These are phyloP conservation scores for Sandelia bainsii DNA, from an alignment of 2,797 vertebrate species.

Conservation along the genomic window DNA sequence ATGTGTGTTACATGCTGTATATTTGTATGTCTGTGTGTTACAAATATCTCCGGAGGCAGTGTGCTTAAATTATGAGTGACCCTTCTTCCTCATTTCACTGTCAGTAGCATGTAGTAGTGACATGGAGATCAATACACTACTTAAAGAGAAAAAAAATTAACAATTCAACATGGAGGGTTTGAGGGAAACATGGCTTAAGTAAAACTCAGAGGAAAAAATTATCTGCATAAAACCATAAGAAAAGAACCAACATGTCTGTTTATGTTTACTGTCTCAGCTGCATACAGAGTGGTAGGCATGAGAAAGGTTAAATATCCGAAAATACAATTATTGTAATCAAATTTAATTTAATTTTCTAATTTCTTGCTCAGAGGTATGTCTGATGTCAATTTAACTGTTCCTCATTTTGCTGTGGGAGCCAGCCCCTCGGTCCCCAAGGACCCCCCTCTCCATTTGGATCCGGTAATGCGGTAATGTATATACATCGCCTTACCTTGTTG, in stretches of 20 bases:
- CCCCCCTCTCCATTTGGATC: slow-evolving; percentile 4
- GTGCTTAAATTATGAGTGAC: slow-evolving; percentile 53
- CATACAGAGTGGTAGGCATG: background rate
- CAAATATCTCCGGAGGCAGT: slow-evolving; percentile 63
- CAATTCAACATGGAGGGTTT: slow-evolving; percentile 10
- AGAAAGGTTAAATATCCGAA: background rate
- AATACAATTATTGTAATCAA: background rate
- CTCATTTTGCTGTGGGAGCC: slow-evolving; percentile 11
- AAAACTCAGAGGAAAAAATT: background rate
- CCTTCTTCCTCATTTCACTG: slow-evolving; percentile 46
- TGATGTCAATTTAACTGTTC: slow-evolving; percentile 6
- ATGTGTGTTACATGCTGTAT: slow-evolving; percentile 27
- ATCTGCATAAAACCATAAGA: background rate
- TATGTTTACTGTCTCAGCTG: slow-evolving; percentile 1
- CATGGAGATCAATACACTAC: slow-evolving; percentile 40
- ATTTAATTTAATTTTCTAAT: too few relatives aligned
- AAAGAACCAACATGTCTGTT: slow-evolving; percentile 9
- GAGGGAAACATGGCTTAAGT: background rate
- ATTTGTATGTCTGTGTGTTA: slow-evolving; percentile 36
- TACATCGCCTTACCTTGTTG: slow-evolving; percentile 92
- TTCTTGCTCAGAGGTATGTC: too few relatives aligned
- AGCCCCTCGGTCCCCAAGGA: slow-evolving; percentile 27
- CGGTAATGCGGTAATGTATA: slow-evolving; percentile 42
- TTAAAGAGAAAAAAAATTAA: slow-evolving; percentile 14
- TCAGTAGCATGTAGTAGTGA: slow-evolving; percentile 51